Conservation (phyloP, 2,797 vertebrate genomes). For the Bradypus variegatus region DNA sequence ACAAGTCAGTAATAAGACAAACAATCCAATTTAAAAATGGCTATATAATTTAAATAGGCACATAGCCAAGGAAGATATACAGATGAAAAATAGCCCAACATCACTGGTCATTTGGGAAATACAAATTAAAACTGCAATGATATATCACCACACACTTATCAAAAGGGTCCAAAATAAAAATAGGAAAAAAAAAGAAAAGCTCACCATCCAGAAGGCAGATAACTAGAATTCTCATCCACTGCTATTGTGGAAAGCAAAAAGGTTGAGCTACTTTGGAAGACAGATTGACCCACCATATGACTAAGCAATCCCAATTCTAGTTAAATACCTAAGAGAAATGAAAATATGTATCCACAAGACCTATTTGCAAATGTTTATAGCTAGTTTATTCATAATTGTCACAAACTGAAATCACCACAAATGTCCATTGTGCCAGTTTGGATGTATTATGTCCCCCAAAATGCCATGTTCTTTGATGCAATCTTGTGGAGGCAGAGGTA, state of each 20-base stretch:
- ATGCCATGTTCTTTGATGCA: too few species aligned
- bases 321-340: not conserved
- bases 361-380: not conserved
- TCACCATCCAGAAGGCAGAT: not conserved
- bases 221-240: not conserved
- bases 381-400: not conserved
- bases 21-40: not conserved
- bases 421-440: too few species aligned
- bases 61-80: not conserved
- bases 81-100: not conserved
- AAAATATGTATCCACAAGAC: not conserved
- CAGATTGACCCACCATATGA: not conserved
- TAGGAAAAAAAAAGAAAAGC: not conserved
- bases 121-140: not conserved
- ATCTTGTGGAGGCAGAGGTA: too few species aligned
- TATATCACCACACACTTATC: not conserved
- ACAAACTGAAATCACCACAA: not conserved
- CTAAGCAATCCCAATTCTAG: not conserved
- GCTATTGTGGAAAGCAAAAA: not conserved
- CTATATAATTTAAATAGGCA: not conserved
- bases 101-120: not conserved
- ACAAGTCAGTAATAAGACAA: not conserved
- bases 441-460: too few species aligned
- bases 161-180: not conserved
- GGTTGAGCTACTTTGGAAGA: not conserved